A percentile compares a stretch with the other conserved stretches of the same genome.
phyloP scores from a whole-genome alignment of 2,888 invertebrate genomes.

The Cheilosia variabilis region DNA sequence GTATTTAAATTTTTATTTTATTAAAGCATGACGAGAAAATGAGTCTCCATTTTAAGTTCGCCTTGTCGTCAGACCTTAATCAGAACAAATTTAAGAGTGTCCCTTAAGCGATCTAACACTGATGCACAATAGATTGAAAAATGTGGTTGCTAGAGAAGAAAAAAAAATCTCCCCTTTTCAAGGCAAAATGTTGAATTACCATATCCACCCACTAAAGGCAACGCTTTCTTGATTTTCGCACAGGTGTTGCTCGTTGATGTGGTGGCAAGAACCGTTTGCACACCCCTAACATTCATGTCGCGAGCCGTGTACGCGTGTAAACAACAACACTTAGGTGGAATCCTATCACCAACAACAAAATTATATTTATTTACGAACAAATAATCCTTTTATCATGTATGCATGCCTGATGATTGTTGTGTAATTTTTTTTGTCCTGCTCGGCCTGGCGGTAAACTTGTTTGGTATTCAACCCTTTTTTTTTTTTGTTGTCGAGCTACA shows the following conservation, averaged over 20 bases:
- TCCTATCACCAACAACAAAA: slow-evolving; percentile 68
- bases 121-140: slow-evolving; percentile 70
- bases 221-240: slow-evolving; percentile 38
- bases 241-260: slow-evolving; percentile 56
- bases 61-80: slow-evolving; percentile 25
- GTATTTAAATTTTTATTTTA: slow-evolving; percentile 57
- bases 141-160: slow-evolving; percentile 12
- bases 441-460: slow-evolving; percentile 47
- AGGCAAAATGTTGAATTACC: slow-evolving; percentile 44
- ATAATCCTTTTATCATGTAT: slow-evolving; percentile 74
- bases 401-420: slow-evolving; percentile 64
- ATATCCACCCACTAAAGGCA: slow-evolving; percentile 25
- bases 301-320: slow-evolving; percentile 54
- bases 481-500: slow-evolving; percentile 16
- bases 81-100: slow-evolving; percentile 38
- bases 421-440: slow-evolving; percentile 46
- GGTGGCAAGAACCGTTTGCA: slow-evolving; percentile 23
- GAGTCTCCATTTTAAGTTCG: slow-evolving; percentile 2
- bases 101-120: slow-evolving; percentile 40
- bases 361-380: slow-evolving; percentile 73
- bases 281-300: slow-evolving; percentile 40
- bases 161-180: slow-evolving; percentile 14
- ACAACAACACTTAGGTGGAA: slow-evolving; percentile 66
- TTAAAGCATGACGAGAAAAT: slow-evolving; percentile 55
- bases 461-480: slow-evolving; percentile 64